A percentile compares a stretch with the other conserved stretches of the same genome.
phyloP scores from a whole-genome alignment of 2,113 vertebrate species.

The Danionella cerebrum region DNA sequence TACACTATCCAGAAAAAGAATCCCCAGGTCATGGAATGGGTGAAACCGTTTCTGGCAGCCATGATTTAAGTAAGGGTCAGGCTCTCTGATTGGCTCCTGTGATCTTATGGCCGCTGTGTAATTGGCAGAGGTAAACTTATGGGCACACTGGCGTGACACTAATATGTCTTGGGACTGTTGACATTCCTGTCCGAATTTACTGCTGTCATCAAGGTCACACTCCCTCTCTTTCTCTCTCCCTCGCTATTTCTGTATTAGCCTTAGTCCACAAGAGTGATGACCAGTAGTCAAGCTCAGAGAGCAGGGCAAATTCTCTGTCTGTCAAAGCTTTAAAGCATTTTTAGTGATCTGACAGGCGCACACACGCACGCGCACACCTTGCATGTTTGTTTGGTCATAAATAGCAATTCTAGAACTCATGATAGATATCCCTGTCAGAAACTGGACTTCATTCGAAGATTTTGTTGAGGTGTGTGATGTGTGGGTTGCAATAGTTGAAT shows the following conservation, averaged over 20 bases:
- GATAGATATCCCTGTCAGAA: no score
- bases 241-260: constrained; percentile 6
- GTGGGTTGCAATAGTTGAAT: no score
- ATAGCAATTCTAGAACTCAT: no score
- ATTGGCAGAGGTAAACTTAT: constrained; percentile 28
- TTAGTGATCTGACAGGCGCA: constrained; percentile 8
- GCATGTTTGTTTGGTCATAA: neutral
- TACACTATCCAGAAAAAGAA: neutral
- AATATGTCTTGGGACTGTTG: constrained; percentile 25
- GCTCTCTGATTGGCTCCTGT: constrained; percentile 16
- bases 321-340: constrained; percentile 28
- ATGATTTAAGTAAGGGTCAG: constrained; percentile 15
- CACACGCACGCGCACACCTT: neutral
- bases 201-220: constrained; percentile 28
- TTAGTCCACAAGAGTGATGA: constrained; percentile 20
- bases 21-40: neutral
- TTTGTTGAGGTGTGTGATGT: no score
- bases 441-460: no score
- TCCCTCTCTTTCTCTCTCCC: neutral
- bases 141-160: constrained; percentile 20
- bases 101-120: constrained; percentile 12
- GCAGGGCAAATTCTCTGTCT: constrained; percentile 20
- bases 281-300: constrained; percentile 17
- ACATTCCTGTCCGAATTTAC: constrained; percentile 24
- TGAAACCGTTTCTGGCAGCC: constrained; percentile 5